These are phyloP conservation scores for Vireo griseus DNA, from an alignment of 2,797 vertebrate genomes.

Conservation along the genomic window DNA sequence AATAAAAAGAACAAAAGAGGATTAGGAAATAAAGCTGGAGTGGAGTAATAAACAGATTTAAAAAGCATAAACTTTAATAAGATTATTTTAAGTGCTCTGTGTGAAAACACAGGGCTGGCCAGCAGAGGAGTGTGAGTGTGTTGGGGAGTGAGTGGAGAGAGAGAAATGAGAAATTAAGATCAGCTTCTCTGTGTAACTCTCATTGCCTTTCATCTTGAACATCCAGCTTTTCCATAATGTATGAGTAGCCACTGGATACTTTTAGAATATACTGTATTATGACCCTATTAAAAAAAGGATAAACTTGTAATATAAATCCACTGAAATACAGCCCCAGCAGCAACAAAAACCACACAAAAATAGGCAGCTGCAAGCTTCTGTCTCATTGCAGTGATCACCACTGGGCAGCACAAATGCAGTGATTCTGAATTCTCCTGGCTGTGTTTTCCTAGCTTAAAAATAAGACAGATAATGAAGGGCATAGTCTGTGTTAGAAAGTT, in stretches of 20 bases:
- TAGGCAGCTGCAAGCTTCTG: background rate
- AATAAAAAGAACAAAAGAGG: background rate
- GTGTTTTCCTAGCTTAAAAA: background rate
- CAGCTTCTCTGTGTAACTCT: background rate
- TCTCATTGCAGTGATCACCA: background rate
- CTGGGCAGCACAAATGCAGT: background rate
- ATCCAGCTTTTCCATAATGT: background rate
- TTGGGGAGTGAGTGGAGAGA: background rate
- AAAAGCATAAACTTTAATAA: background rate
- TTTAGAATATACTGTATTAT: background rate
- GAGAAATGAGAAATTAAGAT: background rate
- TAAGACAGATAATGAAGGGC: background rate
- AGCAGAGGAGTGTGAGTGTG: background rate
- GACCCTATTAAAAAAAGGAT: background rate
- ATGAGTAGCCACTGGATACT: background rate
- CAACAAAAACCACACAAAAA: background rate
- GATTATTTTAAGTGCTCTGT: background rate
- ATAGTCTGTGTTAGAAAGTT: background rate
- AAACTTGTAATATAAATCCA: background rate
- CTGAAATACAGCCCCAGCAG: background rate
- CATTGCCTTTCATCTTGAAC: slow-evolving; percentile 6
- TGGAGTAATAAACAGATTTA: background rate
- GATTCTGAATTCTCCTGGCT: background rate
- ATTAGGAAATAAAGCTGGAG: slow-evolving; percentile 4
- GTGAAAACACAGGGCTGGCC: background rate